Conservation (phyloP, 2,888 invertebrate species). For the Cosmia pyralina region DNA sequence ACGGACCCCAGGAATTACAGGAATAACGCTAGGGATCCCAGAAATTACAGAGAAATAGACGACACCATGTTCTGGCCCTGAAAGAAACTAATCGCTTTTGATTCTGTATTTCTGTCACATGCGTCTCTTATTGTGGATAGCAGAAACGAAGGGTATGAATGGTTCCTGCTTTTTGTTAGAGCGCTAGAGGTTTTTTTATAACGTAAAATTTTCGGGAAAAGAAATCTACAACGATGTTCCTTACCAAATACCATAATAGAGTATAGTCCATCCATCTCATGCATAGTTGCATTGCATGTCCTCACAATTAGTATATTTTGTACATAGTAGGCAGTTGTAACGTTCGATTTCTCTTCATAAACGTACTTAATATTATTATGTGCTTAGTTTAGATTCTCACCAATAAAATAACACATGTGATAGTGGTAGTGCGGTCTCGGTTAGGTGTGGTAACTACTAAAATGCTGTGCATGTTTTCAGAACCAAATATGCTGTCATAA, state of each 20-base stretch:
- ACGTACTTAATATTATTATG: background rate
- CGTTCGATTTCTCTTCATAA: background rate
- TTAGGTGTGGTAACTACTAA: background rate
- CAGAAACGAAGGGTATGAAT: conserved; percentile 79
- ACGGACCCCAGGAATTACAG: background rate
- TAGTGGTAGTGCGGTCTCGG: background rate
- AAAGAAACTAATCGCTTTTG: conserved; percentile 70
- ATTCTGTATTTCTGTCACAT: conserved; percentile 73
- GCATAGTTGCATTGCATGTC: background rate
- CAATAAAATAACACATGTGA: conserved; percentile 9
- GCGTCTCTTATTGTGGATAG: conserved; percentile 74
- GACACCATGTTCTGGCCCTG: conserved; percentile 80
- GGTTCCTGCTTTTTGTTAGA: conserved; percentile 17
- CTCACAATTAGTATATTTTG: conserved; percentile 11
- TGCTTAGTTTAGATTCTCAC: conserved; percentile 7
- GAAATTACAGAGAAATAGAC: conserved; percentile 69
- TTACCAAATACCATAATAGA: background rate
- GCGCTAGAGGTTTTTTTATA: conserved; percentile 8
- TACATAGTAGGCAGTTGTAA: background rate
- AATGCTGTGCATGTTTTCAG: conserved; percentile 4
- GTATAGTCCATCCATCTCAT: background rate
- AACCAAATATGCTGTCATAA: background rate
- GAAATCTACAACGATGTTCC: background rate
- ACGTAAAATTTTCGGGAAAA: background rate
- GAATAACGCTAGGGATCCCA: background rate